Conservation (phyloP, 2,113 vertebrate species). For the Chelonoidis abingdonii region DNA sequence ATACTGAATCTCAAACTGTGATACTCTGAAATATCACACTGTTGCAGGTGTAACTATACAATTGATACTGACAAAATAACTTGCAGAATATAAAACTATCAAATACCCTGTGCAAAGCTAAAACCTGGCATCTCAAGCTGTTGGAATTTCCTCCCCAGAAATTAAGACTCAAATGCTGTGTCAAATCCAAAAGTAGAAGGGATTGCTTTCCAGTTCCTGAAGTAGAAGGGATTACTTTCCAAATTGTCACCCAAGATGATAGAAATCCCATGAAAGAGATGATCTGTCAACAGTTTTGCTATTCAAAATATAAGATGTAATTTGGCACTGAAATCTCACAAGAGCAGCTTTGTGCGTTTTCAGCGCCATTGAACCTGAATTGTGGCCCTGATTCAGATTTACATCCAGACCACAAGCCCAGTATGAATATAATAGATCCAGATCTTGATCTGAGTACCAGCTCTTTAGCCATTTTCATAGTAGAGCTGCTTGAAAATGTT, state of each 20-base stretch:
- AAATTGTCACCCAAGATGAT: not conserved
- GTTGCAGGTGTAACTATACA: not conserved
- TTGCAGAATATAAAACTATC: not conserved
- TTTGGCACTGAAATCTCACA: not conserved
- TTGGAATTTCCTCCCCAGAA: not conserved
- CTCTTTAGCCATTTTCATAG: fast-evolving
- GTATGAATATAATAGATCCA: not conserved
- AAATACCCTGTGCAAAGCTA: not conserved
- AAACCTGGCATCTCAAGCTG: not conserved
- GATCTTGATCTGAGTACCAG: not conserved
- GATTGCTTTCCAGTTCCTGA: not conserved
- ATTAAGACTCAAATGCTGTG: not conserved
- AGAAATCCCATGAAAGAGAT: not conserved
- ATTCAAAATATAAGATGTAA: not conserved
- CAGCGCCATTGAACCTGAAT: not conserved
- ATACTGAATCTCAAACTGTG: not conserved
- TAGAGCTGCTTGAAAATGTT: fast-evolving
- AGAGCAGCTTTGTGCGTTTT: not conserved
- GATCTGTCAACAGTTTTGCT: not conserved
- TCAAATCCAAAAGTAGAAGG: not conserved
- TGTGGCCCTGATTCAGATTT: not conserved
- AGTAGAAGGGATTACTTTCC: not conserved
- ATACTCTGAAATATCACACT: too few species aligned
- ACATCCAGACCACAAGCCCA: not conserved
- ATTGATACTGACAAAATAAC: not conserved